Evolutionary conservation across 2,888 invertebrate species (phyloP).

Genomic region (Tethea ocularis): DNA sequence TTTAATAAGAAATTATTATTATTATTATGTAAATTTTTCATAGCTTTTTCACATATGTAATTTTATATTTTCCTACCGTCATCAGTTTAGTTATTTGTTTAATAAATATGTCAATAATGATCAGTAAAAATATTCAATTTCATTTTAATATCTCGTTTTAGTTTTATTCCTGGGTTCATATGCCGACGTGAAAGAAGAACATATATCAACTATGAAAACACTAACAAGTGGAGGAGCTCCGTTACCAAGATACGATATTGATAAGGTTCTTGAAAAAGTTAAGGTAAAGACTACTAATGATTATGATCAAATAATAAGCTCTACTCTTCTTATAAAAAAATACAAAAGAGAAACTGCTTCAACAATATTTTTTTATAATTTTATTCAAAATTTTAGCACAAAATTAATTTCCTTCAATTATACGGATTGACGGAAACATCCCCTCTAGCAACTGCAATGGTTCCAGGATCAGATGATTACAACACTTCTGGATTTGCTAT

Average conservation of each 20-base stretch:
- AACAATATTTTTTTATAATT: background rate
- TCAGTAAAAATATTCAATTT: background rate
- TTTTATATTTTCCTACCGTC: too few species aligned
- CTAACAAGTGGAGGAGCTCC: conserved; percentile 87
- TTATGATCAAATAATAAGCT: too few species aligned
- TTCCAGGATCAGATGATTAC: conserved; percentile 44
- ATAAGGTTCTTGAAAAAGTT: conserved; percentile 74
- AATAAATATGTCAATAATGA: too few species aligned
- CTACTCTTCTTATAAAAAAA: too few species aligned
- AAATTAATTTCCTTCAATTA: conserved; percentile 65
- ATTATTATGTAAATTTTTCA: too few species aligned
- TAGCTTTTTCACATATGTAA: too few species aligned
- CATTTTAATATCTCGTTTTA: conserved; percentile 46
- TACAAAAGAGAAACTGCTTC: too few species aligned
- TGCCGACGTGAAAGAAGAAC: conserved; percentile 81
- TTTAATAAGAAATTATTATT: too few species aligned
- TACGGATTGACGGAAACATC: conserved; percentile 89
- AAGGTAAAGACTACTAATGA: conserved; percentile 44
- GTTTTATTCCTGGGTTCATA: conserved; percentile 87
- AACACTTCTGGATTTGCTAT: conserved; percentile 82
- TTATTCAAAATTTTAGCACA: conserved; percentile 36
- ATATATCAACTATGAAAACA: conserved; percentile 80
- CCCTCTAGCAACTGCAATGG: conserved; percentile 76
- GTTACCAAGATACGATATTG: conserved; percentile 82
- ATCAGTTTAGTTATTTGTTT: too few species aligned